Evolutionary conservation across 2,888 invertebrate genomes (phyloP).

Genomic region (Synanthedon formicaeformis): DNA sequence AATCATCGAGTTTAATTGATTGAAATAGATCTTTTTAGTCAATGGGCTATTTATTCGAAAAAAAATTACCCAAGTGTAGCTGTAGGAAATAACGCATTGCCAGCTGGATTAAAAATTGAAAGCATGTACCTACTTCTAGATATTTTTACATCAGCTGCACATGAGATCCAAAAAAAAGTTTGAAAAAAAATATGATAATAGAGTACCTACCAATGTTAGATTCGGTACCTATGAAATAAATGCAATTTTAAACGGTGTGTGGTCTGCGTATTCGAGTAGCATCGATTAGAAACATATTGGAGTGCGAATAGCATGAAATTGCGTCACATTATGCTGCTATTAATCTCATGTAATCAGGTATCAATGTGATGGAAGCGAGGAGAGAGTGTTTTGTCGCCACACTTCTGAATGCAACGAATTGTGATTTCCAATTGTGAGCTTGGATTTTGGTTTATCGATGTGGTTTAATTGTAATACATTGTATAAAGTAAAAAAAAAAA

Average conservation of each 20-base stretch:
- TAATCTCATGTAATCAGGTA: constrained; percentile 10
- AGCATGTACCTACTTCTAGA: too few species aligned
- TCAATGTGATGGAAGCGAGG: constrained; percentile 34
- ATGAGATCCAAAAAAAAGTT: too few species aligned
- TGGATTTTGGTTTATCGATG: background rate
- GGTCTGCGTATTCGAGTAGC: constrained; percentile 53
- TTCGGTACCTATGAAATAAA: too few species aligned
- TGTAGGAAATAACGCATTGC: too few species aligned
- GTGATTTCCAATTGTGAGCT: constrained; percentile 11
- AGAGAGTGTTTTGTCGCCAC: constrained; percentile 33
- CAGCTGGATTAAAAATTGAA: too few species aligned
- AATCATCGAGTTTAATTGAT: too few species aligned
- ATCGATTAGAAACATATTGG: constrained; percentile 24
- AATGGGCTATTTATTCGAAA: too few species aligned
- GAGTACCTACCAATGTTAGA: too few species aligned
- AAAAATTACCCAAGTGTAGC: too few species aligned
- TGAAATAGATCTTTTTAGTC: too few species aligned
- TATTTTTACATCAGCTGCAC: too few species aligned
- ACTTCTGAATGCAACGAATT: constrained; percentile 30
- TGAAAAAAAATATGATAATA: too few species aligned
- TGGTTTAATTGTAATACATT: background rate
- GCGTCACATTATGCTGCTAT: constrained; percentile 35
- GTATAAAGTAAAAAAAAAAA: background rate
- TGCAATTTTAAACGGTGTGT: constrained; percentile 26
- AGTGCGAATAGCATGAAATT: constrained; percentile 59